phyloP scores from a whole-genome alignment of 2,888 invertebrate genomes.

The Amiota mariae region DNA sequence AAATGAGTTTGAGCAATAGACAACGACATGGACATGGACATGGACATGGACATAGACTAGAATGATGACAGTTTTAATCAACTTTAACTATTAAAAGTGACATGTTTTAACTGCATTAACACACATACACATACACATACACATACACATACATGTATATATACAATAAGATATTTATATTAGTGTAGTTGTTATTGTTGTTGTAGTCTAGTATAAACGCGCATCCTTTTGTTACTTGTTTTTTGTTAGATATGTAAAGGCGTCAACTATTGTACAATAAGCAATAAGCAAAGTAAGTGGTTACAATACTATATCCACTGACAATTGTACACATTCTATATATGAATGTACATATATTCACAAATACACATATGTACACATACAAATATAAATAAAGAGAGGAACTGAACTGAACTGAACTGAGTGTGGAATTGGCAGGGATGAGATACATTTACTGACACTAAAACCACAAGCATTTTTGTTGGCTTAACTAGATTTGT shows the following conservation, averaged over 20 bases:
- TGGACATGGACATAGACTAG: neutral
- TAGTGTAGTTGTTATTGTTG: neutral
- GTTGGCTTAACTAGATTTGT: slow-evolving; percentile 52
- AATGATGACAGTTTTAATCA: slow-evolving; percentile 52
- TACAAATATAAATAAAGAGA: neutral
- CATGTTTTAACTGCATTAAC: slow-evolving; percentile 59
- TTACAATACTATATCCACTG: neutral
- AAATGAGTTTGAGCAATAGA: neutral
- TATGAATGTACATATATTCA: slow-evolving; percentile 30
- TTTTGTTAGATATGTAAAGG: too few relatives aligned
- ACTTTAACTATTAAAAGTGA: slow-evolving; percentile 56
- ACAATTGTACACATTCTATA: neutral
- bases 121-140: slow-evolving; percentile 43
- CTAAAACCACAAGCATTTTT: slow-evolving; percentile 36
- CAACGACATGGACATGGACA: neutral
- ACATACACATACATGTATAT: slow-evolving; percentile 5
- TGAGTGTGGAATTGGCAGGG: too few relatives aligned
- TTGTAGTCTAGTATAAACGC: too few relatives aligned
- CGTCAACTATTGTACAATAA: too few relatives aligned
- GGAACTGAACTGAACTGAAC: too few relatives aligned
- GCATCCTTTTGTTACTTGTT: too few relatives aligned
- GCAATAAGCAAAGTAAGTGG: too few relatives aligned
- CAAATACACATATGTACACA: slow-evolving; percentile 21
- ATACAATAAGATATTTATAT: neutral
- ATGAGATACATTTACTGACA: neutral